A percentile compares a stretch with the other conserved stretches of the same genome.
phyloP scores from a whole-genome alignment of 2,888 invertebrate genomes.

The Heteropelma amictum region DNA sequence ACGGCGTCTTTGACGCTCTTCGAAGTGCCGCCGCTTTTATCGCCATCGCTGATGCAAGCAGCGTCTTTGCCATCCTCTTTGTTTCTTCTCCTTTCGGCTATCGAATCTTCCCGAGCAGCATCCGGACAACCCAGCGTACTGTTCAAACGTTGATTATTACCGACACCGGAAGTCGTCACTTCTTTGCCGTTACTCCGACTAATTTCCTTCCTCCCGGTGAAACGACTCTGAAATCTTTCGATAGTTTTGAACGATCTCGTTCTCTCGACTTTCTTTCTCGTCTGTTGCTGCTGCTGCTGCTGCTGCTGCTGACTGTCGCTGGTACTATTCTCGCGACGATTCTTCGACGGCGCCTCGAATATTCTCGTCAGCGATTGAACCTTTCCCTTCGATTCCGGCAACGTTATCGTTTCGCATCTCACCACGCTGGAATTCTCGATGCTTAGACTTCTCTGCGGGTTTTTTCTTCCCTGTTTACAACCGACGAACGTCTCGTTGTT shows the following conservation, averaged over 20 bases:
- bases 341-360: slow-evolving; percentile 69
- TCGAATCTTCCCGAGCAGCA: slow-evolving; percentile 13
- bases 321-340: not conserved
- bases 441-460: slow-evolving; percentile 50
- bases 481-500: slow-evolving; percentile 64
- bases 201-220: slow-evolving; percentile 70
- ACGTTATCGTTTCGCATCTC: slow-evolving; percentile 24
- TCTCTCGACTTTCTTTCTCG: slow-evolving; percentile 73
- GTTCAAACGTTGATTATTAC: slow-evolving; percentile 62
- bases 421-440: slow-evolving; percentile 43
- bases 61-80: slow-evolving; percentile 38
- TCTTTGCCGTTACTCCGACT: slow-evolving; percentile 41
- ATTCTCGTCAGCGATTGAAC: slow-evolving; percentile 75
- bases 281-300: slow-evolving; percentile 38
- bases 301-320: slow-evolving; percentile 16
- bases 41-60: not conserved
- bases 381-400: slow-evolving; percentile 68
- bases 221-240: slow-evolving; percentile 74
- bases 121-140: slow-evolving; percentile 67
- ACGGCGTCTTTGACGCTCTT: not conserved
- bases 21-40: not conserved
- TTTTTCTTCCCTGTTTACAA: slow-evolving; percentile 36
- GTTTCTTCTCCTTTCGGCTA: slow-evolving; percentile 41
- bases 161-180: slow-evolving; percentile 13
- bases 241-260: slow-evolving; percentile 76